These are phyloP conservation scores for Platichthys flesus DNA, from an alignment of 2,113 vertebrate genomes.

Conservation along the genomic window DNA sequence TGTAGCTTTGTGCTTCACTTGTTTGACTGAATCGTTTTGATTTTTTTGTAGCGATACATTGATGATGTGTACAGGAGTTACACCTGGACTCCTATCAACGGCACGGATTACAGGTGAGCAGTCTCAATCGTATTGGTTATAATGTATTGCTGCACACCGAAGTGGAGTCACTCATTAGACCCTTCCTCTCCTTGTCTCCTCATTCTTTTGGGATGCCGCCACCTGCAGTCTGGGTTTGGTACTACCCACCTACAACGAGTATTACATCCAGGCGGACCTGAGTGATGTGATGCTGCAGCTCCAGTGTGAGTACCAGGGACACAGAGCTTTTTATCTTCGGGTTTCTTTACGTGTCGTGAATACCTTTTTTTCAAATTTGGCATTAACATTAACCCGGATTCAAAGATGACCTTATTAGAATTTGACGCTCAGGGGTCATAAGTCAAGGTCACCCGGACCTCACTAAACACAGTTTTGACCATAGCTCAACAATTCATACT, in stretches of 20 bases:
- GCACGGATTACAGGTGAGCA: constrained; percentile 97
- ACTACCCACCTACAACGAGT: constrained; percentile 92
- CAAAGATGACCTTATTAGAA: no score
- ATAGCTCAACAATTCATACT: no score
- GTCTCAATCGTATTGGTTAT: not conserved
- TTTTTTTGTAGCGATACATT: constrained; percentile 88
- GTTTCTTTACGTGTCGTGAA: not conserved
- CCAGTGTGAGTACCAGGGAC: constrained; percentile 91
- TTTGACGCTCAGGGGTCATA: no score
- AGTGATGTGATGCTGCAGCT: constrained; percentile 98
- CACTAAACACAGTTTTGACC: no score
- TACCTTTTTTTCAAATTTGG: not conserved
- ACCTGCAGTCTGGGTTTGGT: constrained; percentile 92
- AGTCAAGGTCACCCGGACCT: no score
- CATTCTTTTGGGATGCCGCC: constrained; percentile 35
- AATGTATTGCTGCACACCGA: not conserved
- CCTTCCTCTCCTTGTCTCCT: not conserved
- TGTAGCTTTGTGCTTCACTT: not conserved
- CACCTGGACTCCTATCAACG: constrained; percentile 95
- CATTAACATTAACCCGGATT: not conserved
- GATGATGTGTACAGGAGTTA: constrained; percentile 92
- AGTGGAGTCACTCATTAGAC: not conserved
- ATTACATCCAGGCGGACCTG: constrained; percentile 97
- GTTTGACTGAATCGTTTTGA: not conserved
- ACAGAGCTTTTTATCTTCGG: constrained; percentile 26